Base-by-base conservation (phyloP, 2,113 vertebrate species). In the Pleuronectes platessa region DNA sequence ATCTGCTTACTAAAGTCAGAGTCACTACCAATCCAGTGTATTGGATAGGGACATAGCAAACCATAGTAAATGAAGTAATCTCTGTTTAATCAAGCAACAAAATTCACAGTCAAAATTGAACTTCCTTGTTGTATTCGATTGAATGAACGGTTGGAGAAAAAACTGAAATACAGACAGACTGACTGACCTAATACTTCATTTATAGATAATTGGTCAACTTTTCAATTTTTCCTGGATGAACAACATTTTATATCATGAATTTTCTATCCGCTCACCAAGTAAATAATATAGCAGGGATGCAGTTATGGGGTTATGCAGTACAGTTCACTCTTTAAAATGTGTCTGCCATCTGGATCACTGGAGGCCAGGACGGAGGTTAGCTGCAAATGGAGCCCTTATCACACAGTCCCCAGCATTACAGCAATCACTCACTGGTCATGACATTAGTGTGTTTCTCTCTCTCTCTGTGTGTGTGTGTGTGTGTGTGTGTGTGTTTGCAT, bases 341-440 rank as follows among this genome's bases (percentile, higher is more conserved):
- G 56, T 64, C 71, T 66, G 37, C 53, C 68, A 62, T n/a, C 54
- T 71, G 53, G 58, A 83, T 69, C 53, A 70, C 65, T 62, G 71
- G 56, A 84, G 76, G 71, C 77, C 76, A 81, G 71, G 35, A 53
- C 55, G 53, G 18, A 49, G 21, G 62, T 79, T 69, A 69, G 47
- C 35, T 76, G 72, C 54, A 89, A 80, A 90, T 83, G 77, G 69
- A 83, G 61, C 64, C 59, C 74, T 83, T 82, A 76, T 83, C 81
- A 82, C 71, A 61, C 42, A 45, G 67, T 70, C 47, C 5, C 42
- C 68, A 67, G 70, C 62, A 18, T 61, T 71, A 78, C 35, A 81
- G 56, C 66, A 73, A 81, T 76, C 72, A 81, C 54, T 85, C 62
- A 76, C 23, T 35, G 47, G 67, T 63, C 65, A 65, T 53, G 61